Percentiles rank a stretch among this genome's conserved stretches.
phyloP scores from a whole-genome alignment of 2,797 vertebrate species.

The Acridotheres tristis region DNA sequence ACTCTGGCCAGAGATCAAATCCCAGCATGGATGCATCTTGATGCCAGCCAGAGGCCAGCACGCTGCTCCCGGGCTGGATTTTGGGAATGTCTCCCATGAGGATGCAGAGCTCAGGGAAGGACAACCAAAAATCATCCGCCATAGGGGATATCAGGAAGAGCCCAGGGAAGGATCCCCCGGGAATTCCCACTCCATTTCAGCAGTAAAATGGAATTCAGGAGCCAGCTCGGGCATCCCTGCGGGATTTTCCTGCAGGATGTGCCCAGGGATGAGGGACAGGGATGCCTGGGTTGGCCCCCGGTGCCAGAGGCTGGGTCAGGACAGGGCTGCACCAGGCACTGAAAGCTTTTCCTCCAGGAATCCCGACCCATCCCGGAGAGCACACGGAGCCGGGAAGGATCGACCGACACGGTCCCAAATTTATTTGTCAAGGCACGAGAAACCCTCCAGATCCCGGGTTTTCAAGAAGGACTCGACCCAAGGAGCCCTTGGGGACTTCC shows the following conservation, averaged over 20 bases:
- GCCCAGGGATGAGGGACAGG: neutral
- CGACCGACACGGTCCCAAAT: conserved; percentile 16
- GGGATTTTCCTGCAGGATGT: neutral
- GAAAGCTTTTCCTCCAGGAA: neutral
- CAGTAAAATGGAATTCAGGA: fast-evolving
- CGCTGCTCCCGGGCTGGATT: fast-evolving
- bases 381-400: fast-evolving
- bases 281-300: too few relatives aligned
- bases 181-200: fast-evolving
- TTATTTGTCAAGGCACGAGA: conserved; percentile 70
- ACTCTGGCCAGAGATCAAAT: neutral
- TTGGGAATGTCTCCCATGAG: neutral
- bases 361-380: fast-evolving
- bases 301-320: too few relatives aligned
- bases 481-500: neutral
- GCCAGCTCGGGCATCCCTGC: fast-evolving
- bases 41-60: neutral
- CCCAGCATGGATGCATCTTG: fast-evolving
- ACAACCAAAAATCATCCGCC: neutral
- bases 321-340: neutral
- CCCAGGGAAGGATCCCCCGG: fast-evolving
- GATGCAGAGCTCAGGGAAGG: neutral
- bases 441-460: conserved; percentile 7
- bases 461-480: conserved; percentile 32
- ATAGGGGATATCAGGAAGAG: too few relatives aligned